A percentile compares a stretch with the other conserved stretches of the same genome.
These are phyloP conservation scores for Caerostris darwini DNA, from an alignment of 1,140 invertebrate species.

Conservation along the genomic window DNA sequence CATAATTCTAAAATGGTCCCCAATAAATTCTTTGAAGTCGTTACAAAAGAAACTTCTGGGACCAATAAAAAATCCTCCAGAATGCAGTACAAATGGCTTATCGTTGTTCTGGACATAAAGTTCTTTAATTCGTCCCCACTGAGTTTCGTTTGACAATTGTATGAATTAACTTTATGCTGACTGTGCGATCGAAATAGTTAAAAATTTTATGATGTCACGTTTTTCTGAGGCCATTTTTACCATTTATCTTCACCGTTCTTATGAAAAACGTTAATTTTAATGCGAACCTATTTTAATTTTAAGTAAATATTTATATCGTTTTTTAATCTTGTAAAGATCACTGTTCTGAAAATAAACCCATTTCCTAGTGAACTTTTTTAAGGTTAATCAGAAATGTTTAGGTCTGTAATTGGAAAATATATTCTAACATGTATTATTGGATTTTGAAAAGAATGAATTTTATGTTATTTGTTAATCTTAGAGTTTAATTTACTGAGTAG, in stretches of 20 bases:
- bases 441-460: too few relatives aligned
- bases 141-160: background rate
- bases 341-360: too few relatives aligned
- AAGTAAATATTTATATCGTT: too few relatives aligned
- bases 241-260: background rate
- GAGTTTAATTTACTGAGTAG: too few relatives aligned
- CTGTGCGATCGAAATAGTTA: background rate
- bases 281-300: too few relatives aligned
- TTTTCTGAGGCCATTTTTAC: background rate
- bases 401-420: too few relatives aligned
- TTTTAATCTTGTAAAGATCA: too few relatives aligned
- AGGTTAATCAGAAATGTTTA: too few relatives aligned
- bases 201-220: conserved; percentile 6
- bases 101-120: background rate
- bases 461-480: too few relatives aligned
- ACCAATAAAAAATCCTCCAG: background rate
- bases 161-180: background rate
- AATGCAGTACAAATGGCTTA: background rate
- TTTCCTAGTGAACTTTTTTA: too few relatives aligned
- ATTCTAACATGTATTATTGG: too few relatives aligned
- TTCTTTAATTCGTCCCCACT: background rate
- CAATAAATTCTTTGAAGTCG: conserved; percentile 36
- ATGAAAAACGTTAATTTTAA: too few relatives aligned
- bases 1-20: conserved; percentile 28
- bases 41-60: conserved; percentile 1